Base-by-base conservation (phyloP, 2,797 vertebrate genomes). In the Bryconaethiops microstoma region DNA sequence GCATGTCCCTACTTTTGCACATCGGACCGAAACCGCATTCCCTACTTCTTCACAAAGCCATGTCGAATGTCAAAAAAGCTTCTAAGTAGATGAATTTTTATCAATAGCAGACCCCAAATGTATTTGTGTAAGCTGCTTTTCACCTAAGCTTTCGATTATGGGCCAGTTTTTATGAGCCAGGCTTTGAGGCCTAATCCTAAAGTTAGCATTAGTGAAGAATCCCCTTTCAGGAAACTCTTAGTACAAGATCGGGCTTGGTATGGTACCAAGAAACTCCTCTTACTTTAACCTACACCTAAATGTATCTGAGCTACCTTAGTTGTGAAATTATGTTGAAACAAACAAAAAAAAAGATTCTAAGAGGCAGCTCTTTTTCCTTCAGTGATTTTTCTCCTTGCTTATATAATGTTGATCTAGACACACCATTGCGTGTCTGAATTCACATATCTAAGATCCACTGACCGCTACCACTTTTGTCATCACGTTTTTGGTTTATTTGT, bases 31-130 rank as follows among this genome's bases (percentile, higher is more conserved):
- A 67, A 54, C 63, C 39, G 19, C 50, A 16, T 64, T 76, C 60
- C 80, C 57, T 81, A 82, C 48, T 67, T 78, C 79, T 76, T 55
- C 48, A 73, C 29, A 71, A 82, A 78, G 74, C 84, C 79, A 83
- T 83, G 73, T 76, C 72, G 21, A 72, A 82, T 76, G 68, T 82
- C 40, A 35, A 84, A 82, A 73, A 62, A 69, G 59, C 45, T 45
- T 71, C 23, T 40, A 42, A 71, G 9, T 50, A 63, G 29, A 45
- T 64, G 1, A 23, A 71, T 52, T 59, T 74, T 74, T 57, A 68
- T 12, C 10, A 5, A 4, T 65, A 77, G 67, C 68, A 29, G 39
- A 79, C 25, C 78, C 69, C 59, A 79, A 59, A 42, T 48, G 16
- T 76, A 69, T 63, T 17, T 83, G 79, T 77, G 72, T 76, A 76